These are phyloP conservation scores for Anguilla anguilla DNA, from an alignment of 2,797 vertebrate genomes.

Conservation along the genomic window DNA sequence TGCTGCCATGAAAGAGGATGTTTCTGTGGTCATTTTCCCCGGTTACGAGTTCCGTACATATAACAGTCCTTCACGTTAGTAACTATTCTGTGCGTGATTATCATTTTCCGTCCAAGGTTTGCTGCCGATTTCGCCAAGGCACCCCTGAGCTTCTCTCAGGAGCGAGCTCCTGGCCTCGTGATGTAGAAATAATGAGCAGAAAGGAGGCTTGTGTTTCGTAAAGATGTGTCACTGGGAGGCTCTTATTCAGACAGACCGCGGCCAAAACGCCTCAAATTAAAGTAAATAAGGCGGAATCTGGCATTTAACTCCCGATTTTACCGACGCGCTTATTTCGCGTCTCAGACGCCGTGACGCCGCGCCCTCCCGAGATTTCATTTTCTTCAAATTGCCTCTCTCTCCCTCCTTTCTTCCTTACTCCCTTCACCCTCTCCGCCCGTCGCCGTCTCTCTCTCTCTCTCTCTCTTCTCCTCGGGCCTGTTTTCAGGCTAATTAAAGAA, in stretches of 20 bases:
- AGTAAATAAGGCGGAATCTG: conserved; percentile 10
- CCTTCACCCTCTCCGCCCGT: conserved; percentile 43
- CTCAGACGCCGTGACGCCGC: background rate
- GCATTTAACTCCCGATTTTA: background rate
- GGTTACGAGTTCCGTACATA: background rate
- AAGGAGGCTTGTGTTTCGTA: background rate
- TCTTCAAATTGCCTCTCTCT: background rate
- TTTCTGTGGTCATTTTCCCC: background rate
- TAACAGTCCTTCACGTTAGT: background rate
- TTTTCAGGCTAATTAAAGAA: conserved; percentile 28
- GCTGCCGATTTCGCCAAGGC: background rate
- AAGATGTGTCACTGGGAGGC: background rate
- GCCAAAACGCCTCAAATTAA: conserved; percentile 9
- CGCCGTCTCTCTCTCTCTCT: background rate
- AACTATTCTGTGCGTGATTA: background rate
- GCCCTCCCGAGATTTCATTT: background rate
- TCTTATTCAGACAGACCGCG: background rate
- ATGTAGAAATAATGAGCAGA: conserved; percentile 9
- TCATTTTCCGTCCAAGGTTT: background rate
- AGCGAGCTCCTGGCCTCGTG: conserved; percentile 3
- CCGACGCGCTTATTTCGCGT: background rate
- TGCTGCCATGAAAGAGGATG: background rate
- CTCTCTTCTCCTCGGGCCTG: conserved; percentile 40
- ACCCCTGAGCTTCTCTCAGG: background rate
- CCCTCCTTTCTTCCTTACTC: conserved; percentile 13